Evolutionary conservation across 2,797 vertebrate genomes (phyloP).

Genomic region (Selene dorsalis): DNA sequence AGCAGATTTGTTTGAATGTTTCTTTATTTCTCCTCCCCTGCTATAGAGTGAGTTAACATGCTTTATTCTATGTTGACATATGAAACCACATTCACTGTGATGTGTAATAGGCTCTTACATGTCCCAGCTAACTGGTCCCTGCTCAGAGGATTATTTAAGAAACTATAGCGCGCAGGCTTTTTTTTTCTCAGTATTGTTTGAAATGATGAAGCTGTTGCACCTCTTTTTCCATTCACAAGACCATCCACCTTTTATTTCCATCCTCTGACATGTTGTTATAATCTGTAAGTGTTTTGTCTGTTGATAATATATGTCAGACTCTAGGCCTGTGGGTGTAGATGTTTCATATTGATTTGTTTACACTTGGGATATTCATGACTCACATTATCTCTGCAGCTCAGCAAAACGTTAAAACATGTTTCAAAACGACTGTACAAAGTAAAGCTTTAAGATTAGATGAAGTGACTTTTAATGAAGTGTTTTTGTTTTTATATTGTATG

Average conservation of each 20-base stretch:
- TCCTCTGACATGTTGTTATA: constrained; percentile 46
- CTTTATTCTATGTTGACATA: constrained; percentile 78
- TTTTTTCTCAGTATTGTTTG: constrained; percentile 54
- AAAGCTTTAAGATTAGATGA: constrained; percentile 14
- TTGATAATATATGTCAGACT: constrained; percentile 43
- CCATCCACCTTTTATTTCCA: constrained; percentile 45
- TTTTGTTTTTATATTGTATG: constrained; percentile 9
- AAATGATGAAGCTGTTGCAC: constrained; percentile 55
- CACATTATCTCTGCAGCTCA: constrained; percentile 46
- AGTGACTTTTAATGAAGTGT: constrained; percentile 14
- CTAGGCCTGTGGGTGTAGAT: constrained; percentile 39
- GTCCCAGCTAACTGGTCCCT: constrained; percentile 56
- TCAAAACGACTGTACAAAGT: constrained; percentile 28
- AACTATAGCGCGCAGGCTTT: constrained; percentile 36
- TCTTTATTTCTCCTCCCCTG: constrained; percentile 71
- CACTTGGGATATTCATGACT: constrained; percentile 57
- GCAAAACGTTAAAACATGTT: constrained; percentile 40
- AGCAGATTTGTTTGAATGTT: constrained; percentile 77
- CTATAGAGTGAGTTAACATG: constrained; percentile 75
- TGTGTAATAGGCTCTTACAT: constrained; percentile 62
- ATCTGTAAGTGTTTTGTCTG: constrained; percentile 55
- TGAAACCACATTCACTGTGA: constrained; percentile 62
- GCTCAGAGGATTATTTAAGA: constrained; percentile 62
- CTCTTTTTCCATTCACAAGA: constrained; percentile 38
- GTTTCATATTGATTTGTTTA: constrained; percentile 62